A percentile compares a stretch with the other conserved stretches of the same genome.
phyloP scores from a whole-genome alignment of 64 coral and sea anemone genomes.

The Actinia tenebrosa region DNA sequence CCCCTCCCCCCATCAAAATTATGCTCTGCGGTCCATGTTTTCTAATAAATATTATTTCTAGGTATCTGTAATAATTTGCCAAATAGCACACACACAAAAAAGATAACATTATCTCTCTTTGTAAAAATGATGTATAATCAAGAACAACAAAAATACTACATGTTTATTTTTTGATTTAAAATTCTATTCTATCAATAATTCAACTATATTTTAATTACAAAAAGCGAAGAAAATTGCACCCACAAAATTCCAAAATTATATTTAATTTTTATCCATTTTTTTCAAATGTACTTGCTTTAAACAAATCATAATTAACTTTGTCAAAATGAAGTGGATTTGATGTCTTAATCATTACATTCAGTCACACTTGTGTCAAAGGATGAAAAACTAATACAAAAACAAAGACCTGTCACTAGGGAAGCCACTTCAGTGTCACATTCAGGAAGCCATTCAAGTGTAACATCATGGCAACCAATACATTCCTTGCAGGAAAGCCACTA shows the following conservation, averaged over 20 bases:
- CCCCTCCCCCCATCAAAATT: no score
- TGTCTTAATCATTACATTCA: neutral
- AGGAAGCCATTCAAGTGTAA: neutral
- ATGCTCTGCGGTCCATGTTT: no score
- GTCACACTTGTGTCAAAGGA: neutral
- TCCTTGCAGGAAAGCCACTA: neutral
- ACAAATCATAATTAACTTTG: neutral
- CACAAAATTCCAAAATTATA: no score
- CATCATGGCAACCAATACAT: neutral
- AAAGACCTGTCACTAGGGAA: neutral
- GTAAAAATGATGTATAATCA: no score
- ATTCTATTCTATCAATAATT: no score
- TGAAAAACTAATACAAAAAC: neutral
- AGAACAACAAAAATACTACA: no score
- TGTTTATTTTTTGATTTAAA: no score
- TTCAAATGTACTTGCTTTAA: neutral
- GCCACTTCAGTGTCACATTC: neutral
- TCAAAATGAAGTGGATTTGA: neutral
- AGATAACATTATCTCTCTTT: no score
- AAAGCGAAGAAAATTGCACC: neutral
- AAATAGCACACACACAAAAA: no score
- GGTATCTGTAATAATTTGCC: no score
- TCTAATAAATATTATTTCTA: no score
- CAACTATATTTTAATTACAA: neutral
- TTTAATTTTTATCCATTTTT: neutral